phyloP scores from a whole-genome alignment of 2,113 vertebrate species.

The Pavo muticus region DNA sequence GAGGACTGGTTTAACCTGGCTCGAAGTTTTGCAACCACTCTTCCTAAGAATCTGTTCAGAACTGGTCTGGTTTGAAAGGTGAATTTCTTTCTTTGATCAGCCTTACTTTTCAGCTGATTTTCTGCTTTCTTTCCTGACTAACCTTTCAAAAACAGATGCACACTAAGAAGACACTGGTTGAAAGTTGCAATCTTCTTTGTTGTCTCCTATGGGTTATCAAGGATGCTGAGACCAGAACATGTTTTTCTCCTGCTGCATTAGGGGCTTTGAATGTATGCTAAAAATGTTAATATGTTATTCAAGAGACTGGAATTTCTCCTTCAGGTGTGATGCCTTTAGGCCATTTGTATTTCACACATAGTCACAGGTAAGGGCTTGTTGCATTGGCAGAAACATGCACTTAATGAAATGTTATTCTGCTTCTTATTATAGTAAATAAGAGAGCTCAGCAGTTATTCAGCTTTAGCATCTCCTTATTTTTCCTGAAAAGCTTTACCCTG shows the following conservation, averaged over 20 bases:
- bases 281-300: constrained; percentile 66
- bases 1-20: neutral
- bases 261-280: constrained; percentile 47
- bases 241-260: neutral
- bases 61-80: neutral
- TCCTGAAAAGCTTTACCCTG: neutral
- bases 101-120: neutral
- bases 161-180: neutral
- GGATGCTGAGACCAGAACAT: neutral
- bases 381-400: constrained; percentile 48
- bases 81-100: neutral
- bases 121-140: neutral
- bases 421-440: constrained; percentile 33
- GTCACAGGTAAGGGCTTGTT: constrained; percentile 70
- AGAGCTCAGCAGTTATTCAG: constrained; percentile 23
- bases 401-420: constrained; percentile 69
- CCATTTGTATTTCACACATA: constrained; percentile 62
- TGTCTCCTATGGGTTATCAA: neutral
- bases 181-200: neutral
- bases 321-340: constrained; percentile 65
- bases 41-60: constrained; percentile 3
- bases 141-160: neutral
- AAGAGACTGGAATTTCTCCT: constrained; percentile 74
- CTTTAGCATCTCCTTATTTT: neutral
- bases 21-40: neutral